Base-by-base conservation (phyloP, 2,113 vertebrate species). In the Halcyon malimbica region DNA sequence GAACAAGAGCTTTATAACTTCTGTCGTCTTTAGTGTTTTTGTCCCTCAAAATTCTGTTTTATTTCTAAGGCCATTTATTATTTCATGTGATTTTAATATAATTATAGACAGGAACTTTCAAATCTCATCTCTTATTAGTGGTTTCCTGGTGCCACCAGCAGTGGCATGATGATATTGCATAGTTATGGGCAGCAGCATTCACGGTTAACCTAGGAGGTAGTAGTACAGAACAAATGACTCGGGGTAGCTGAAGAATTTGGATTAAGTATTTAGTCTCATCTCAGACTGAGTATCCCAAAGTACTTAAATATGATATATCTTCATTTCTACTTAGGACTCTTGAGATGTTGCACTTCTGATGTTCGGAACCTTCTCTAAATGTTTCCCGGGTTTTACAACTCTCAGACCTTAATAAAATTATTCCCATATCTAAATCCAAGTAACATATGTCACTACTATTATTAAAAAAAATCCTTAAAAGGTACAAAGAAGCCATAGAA, bases 111-210 rank as follows among this genome's bases (percentile, higher is more conserved):
- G 62, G 78, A 96, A 95, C 53, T 89, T 92, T 68, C 50, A 96
- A 97, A 82, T 20, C 62, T 79, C 59, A 53, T 76, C 46, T 81
- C 56, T 71, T 92, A 84, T 91, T 92, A 94, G 78, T 96, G 93
- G 96, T 93, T 96, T 96, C 93, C 57, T 97, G 95, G 93, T 96
- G 96, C 94, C 91, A 96, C 94, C 94, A 95, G 91, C 89, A 97
- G 96, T 76, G 87, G 83, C 62, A 79, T 23, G 29, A 87, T 68
- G 94, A 96, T 95, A 97, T 44, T 95, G 87, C 95, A 96, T 84
- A 96, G 48, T 57, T 82, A 71, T 8, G 57, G 83, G 42, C 23
- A 92, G 51, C 8, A 56, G 39, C 46, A 46, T 35, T 91, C 23
- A 64, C 2, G 2, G 53, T 67, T 77, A 87, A 88, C 39, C 33